These are phyloP conservation scores for Spongilla lacustris DNA, from an alignment of 37 sponge, comb jelly and placozoan species.

Conservation along the genomic window DNA sequence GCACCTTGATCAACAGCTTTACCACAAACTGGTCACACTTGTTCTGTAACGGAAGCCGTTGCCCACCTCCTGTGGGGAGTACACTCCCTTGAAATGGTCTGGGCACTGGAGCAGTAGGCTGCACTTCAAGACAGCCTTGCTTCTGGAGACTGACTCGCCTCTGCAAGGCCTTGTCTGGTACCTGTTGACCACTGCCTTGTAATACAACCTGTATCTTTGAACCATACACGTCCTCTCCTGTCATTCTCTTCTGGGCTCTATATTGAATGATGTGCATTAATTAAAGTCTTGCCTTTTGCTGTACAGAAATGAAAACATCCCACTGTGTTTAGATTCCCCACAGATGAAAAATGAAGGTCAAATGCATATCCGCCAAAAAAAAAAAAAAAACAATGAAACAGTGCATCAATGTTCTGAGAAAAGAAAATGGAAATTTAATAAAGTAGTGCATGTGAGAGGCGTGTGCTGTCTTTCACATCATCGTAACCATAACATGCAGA, in stretches of 20 bases:
- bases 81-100: too few species aligned
- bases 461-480: neutral
- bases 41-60: too few species aligned
- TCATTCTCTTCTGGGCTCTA: constrained; percentile 82
- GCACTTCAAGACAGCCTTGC: neutral
- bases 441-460: neutral
- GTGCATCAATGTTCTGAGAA: too few species aligned
- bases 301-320: too few species aligned
- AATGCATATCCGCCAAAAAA: too few species aligned
- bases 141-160: neutral
- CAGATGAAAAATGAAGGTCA: too few species aligned
- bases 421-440: too few species aligned
- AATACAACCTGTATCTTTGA: constrained; percentile 13
- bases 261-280: neutral
- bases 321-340: too few species aligned
- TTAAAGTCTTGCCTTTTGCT: neutral
- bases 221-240: constrained; percentile 80
- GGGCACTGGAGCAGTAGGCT: neutral
- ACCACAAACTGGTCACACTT: too few species aligned
- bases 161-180: neutral
- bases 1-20: too few species aligned
- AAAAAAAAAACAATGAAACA: too few species aligned
- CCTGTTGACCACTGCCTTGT: neutral
- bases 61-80: too few species aligned
- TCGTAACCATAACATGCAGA: neutral